A percentile compares a stretch with the other conserved stretches of the same genome.
Evolutionary conservation across 2,888 invertebrate genomes (phyloP).

Genomic region (Eucera pruinosa): DNA sequence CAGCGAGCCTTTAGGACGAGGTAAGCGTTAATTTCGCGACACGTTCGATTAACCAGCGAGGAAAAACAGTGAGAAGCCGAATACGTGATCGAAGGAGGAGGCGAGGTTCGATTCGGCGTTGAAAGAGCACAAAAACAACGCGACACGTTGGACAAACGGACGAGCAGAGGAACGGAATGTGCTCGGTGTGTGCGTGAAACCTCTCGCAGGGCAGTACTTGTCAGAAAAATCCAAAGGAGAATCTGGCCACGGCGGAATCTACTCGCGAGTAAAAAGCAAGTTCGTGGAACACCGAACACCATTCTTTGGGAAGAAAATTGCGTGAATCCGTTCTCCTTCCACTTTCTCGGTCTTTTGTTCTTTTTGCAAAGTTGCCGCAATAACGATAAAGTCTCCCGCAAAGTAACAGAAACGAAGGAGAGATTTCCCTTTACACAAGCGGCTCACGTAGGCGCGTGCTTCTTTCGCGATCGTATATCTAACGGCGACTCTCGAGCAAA

Average conservation of each 20-base stretch:
- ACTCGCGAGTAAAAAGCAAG: conserved; percentile 44
- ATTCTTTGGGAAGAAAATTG: conserved; percentile 57
- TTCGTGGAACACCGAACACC: conserved; percentile 61
- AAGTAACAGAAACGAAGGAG: conserved; percentile 30
- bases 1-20: background rate
- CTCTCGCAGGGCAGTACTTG: conserved; percentile 13
- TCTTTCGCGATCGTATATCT: conserved; percentile 79
- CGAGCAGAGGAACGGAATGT: conserved; percentile 49
- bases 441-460: conserved; percentile 78
- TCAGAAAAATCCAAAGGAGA: conserved; percentile 40
- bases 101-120: conserved; percentile 26
- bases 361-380: conserved; percentile 39
- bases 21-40: conserved; percentile 67
- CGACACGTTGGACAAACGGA: conserved; percentile 35
- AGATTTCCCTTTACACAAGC: conserved; percentile 72
- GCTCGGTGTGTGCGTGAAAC: conserved; percentile 47
- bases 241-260: conserved; percentile 39
- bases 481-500: conserved; percentile 69
- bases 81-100: background rate
- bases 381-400: conserved; percentile 76
- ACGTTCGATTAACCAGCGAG: conserved; percentile 46
- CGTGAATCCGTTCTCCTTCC: background rate
- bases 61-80: conserved; percentile 10
- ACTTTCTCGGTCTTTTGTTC: background rate
- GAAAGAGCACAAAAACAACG: conserved; percentile 4